phyloP scores from a whole-genome alignment of 2,113 vertebrate genomes.

The Tonatia bakeri region DNA sequence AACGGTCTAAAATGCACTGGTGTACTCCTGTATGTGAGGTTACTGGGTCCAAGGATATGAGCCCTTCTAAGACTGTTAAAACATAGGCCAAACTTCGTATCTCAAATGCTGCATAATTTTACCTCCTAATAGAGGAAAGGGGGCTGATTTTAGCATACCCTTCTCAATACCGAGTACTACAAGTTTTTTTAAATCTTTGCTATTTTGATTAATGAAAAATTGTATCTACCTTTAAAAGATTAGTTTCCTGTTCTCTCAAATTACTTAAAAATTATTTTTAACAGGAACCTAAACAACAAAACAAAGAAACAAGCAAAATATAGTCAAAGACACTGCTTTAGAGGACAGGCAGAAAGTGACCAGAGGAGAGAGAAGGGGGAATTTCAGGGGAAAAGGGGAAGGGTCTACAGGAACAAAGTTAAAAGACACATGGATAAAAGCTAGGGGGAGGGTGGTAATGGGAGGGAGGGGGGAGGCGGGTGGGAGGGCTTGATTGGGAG shows the following conservation, averaged over 20 bases:
- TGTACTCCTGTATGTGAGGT: neutral
- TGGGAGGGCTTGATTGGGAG: too few species aligned
- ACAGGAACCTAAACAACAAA: too few species aligned
- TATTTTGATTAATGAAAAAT: neutral
- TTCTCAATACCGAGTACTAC: neutral
- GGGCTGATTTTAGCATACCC: neutral
- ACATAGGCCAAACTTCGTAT: neutral
- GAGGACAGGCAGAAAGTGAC: too few species aligned
- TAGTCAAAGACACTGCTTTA: too few species aligned
- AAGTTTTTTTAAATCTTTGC: neutral
- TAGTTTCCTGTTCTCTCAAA: neutral
- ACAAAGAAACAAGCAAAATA: too few species aligned
- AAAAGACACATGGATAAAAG: too few species aligned
- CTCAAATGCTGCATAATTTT: neutral
- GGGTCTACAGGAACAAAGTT: too few species aligned
- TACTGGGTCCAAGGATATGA: neutral
- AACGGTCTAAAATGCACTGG: neutral
- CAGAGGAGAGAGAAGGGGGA: too few species aligned
- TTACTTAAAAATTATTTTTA: neutral
- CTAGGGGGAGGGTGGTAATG: too few species aligned
- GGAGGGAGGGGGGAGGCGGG: too few species aligned
- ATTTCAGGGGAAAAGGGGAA: too few species aligned
- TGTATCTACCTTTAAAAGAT: neutral
- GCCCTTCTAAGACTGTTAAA: neutral
- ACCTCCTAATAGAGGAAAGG: neutral